Evolutionary conservation across 1,140 invertebrate genomes (phyloP).

Genomic region (Megathymus violae): DNA sequence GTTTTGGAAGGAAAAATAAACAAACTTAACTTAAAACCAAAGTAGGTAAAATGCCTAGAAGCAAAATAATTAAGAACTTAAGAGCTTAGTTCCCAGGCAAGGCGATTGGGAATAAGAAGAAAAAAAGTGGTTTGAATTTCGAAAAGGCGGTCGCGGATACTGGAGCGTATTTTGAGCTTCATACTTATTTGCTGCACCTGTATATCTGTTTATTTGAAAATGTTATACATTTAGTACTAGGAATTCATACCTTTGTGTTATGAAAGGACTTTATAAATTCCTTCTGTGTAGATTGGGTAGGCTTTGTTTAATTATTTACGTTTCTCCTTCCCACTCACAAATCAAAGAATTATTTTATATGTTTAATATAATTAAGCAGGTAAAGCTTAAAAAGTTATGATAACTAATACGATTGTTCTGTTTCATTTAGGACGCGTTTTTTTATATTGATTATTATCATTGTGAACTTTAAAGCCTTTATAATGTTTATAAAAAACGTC

Average conservation of each 20-base stretch:
- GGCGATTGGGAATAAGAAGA: slow-evolving; percentile 36
- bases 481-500: slow-evolving; percentile 41
- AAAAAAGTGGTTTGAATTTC: slow-evolving; percentile 41
- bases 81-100: slow-evolving; percentile 33
- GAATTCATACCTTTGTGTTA: too few relatives aligned
- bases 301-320: too few relatives aligned
- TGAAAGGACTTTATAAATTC: too few relatives aligned
- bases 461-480: not conserved
- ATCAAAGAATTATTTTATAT: too few relatives aligned
- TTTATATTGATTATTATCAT: too few relatives aligned
- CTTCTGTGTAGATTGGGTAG: too few relatives aligned
- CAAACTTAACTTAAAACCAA: slow-evolving; percentile 23
- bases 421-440: too few relatives aligned
- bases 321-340: too few relatives aligned
- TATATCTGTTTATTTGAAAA: slow-evolving; percentile 27
- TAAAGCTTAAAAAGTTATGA: too few relatives aligned
- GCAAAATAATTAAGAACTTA: slow-evolving; percentile 38
- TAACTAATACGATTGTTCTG: too few relatives aligned
- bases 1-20: slow-evolving; percentile 30
- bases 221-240: too few relatives aligned
- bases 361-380: too few relatives aligned
- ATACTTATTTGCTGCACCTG: slow-evolving; percentile 32
- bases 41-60: slow-evolving; percentile 36
- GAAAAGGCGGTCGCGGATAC: slow-evolving; percentile 8
- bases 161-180: slow-evolving; percentile 14